A percentile compares a stretch with the other conserved stretches of the same genome.
Evolutionary conservation across 2,797 vertebrate genomes (phyloP).

Genomic region (Lates japonicus): DNA sequence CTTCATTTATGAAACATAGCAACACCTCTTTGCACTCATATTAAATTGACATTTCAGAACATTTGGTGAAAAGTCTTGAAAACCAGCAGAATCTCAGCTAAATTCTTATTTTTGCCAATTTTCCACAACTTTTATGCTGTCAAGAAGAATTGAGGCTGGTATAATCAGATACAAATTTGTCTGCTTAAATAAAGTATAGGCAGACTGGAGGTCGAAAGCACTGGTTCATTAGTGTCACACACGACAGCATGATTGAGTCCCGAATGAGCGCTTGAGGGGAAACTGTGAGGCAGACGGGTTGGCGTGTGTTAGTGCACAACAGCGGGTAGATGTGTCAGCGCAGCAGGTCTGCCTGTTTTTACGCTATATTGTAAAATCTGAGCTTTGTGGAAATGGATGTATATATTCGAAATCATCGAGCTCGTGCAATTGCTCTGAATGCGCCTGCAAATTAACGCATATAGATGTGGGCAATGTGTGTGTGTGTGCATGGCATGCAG

Average conservation of each 20-base stretch:
- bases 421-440: slow-evolving; percentile 69
- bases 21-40: slow-evolving; percentile 17
- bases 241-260: slow-evolving; percentile 46
- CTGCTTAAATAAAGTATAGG: slow-evolving; percentile 30
- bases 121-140: slow-evolving; percentile 8
- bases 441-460: slow-evolving; percentile 64
- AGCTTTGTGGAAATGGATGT: slow-evolving; percentile 71
- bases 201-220: slow-evolving; percentile 26
- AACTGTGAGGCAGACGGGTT: slow-evolving; percentile 55
- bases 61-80: slow-evolving; percentile 10
- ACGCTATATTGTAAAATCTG: slow-evolving; percentile 47
- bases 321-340: slow-evolving; percentile 62
- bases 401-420: slow-evolving; percentile 82
- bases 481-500: slow-evolving; percentile 50
- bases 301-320: slow-evolving; percentile 59
- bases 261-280: slow-evolving; percentile 49
- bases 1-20: slow-evolving; percentile 26
- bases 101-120: background rate
- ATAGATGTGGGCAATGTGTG: slow-evolving; percentile 38
- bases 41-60: slow-evolving; percentile 13
- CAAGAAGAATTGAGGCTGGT: background rate
- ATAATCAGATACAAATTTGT: background rate
- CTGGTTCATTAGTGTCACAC: slow-evolving; percentile 44
- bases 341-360: slow-evolving; percentile 58
- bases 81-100: slow-evolving; percentile 1